Evolutionary conservation across 1,140 invertebrate species (phyloP).

Genomic region (Drosophila ambigua): DNA sequence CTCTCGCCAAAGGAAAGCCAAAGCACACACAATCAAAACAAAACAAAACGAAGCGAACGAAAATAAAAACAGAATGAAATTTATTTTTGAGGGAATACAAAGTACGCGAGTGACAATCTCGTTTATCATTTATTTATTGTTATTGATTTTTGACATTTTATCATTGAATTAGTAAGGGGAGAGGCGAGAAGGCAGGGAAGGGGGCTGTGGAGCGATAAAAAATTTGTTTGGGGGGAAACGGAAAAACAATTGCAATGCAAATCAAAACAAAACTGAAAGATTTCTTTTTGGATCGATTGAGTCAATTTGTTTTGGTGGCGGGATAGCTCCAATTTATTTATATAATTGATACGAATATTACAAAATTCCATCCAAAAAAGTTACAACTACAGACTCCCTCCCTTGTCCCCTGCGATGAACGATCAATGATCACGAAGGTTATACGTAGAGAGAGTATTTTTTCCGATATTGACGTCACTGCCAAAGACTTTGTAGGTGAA

Average conservation of each 20-base stretch:
- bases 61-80: conserved; percentile 15
- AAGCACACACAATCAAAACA: conserved; percentile 31
- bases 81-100: conserved; percentile 63
- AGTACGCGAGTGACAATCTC: conserved; percentile 68
- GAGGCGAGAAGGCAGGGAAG: conserved; percentile 4
- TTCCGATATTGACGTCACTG: conserved; percentile 73
- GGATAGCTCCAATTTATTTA: conserved; percentile 31
- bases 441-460: conserved; percentile 25
- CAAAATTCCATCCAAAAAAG: conserved; percentile 32
- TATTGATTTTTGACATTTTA: conserved; percentile 82
- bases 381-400: conserved; percentile 28
- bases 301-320: conserved; percentile 9
- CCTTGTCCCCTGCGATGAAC: conserved; percentile 5
- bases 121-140: conserved; percentile 81
- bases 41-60: conserved; percentile 33
- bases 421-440: conserved; percentile 33
- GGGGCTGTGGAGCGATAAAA: conserved; percentile 20
- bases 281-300: conserved; percentile 32
- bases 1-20: conserved; percentile 9
- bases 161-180: conserved; percentile 72
- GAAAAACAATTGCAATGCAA: conserved; percentile 35
- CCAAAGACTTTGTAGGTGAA: conserved; percentile 61
- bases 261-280: conserved; percentile 14
- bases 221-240: conserved; percentile 4
- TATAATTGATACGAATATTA: conserved; percentile 34